phyloP scores from a whole-genome alignment of 2,113 vertebrate species.

The Serilophus lunatus region DNA sequence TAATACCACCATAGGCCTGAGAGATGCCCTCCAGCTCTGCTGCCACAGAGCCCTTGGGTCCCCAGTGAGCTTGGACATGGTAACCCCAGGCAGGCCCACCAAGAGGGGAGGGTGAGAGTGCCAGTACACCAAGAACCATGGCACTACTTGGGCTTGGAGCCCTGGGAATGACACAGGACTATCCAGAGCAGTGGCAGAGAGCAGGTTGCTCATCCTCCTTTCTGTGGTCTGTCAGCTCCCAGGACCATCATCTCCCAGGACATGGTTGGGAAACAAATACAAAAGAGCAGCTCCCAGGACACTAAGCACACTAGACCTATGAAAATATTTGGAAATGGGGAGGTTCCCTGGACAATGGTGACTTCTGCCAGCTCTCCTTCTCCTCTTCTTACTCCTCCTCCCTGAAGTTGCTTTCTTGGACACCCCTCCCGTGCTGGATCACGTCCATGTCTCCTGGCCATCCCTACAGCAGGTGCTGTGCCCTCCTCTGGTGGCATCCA shows the following conservation, averaged over 20 bases:
- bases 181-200: background rate
- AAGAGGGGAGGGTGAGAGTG: background rate
- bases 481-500: background rate
- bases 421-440: too few species aligned
- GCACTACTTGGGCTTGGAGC: background rate
- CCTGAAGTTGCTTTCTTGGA: too few species aligned
- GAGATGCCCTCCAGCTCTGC: background rate
- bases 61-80: background rate
- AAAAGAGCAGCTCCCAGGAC: background rate
- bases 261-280: background rate
- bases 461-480: too few species aligned
- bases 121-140: background rate
- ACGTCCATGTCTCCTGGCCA: too few species aligned
- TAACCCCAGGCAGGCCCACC: background rate
- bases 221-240: background rate
- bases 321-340: background rate
- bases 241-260: background rate
- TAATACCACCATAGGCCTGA: background rate
- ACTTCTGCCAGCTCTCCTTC: too few species aligned
- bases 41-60: background rate
- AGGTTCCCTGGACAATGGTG: too few species aligned
- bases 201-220: background rate
- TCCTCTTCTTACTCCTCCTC: too few species aligned
- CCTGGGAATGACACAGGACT: background rate
- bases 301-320: too few species aligned